Base-by-base conservation (phyloP, 2,888 invertebrate genomes). In the Polydrusus pterygomalis region DNA sequence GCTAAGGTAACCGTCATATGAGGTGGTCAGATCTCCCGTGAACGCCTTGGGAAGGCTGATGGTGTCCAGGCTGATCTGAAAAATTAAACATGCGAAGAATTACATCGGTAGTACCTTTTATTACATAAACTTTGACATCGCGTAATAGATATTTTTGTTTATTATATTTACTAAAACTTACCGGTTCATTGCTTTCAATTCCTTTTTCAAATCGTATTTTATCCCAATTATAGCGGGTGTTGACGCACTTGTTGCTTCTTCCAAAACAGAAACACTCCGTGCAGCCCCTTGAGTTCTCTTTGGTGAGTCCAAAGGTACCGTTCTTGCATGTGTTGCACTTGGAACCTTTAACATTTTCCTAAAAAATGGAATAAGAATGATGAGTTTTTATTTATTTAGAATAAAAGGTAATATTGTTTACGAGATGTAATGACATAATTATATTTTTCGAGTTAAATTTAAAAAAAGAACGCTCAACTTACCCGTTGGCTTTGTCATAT, bases 261-360 rank as follows among this genome's bases (percentile, higher is more conserved):
- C 95, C 96, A 88, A 98, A 99, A 89, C 99, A 99, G 90, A 97
- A 99, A 87, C 99, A 99, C 75, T 94, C 92, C 0, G 96, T 96
- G 87, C 99, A 99, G 8, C 99, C 99, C 69, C 91, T 91, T 0
- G 94, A 92, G 87, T 95, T 96, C 56, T 92, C 91, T 0, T 87
- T 88, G 0, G 95, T 91, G 25, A 99, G 88, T 0, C 97, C 96
- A 87, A 98, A 99, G 0, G 96, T 95, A 18, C 96, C 95, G 49
- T 92, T 91, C 80, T 92, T 91, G 87, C 99, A 99, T 15, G 89
- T 87, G 84, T 95, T 92, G 86, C 99, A 99, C 80, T 94, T 93
- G 62, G 92, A 91, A 0, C 98, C 98, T 8, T 92, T 91, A 0
- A 94, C 97, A 82, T 97, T 93, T 72, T 92, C 91, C 95, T 96